These are phyloP conservation scores for Orthosia incerta DNA, from an alignment of 2,888 invertebrate genomes.

Conservation along the genomic window DNA sequence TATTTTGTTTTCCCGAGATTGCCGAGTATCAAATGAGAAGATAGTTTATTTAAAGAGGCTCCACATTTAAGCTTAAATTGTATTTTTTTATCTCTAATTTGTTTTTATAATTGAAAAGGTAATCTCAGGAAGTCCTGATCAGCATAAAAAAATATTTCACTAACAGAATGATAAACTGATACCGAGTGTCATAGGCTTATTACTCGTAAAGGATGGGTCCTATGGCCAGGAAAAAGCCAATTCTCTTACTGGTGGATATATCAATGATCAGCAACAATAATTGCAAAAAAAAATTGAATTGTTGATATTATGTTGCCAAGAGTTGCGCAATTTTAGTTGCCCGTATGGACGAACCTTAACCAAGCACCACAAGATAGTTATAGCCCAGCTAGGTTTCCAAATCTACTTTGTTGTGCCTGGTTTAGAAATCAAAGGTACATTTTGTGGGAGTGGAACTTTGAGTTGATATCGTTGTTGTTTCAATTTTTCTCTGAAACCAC, in stretches of 20 bases:
- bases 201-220: too few species aligned
- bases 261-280: not conserved
- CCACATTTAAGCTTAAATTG: too few species aligned
- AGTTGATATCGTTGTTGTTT: conserved; percentile 22
- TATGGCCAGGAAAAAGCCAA: too few species aligned
- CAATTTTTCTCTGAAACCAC: conserved; percentile 1
- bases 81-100: too few species aligned
- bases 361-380: conserved; percentile 52
- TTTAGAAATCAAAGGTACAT: conserved; percentile 50
- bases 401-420: conserved; percentile 36
- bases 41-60: too few species aligned
- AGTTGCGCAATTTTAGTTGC: conserved; percentile 16
- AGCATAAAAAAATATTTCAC: too few species aligned
- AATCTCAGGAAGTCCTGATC: too few species aligned
- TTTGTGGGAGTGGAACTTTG: conserved; percentile 17
- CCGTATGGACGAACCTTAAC: conserved; percentile 14
- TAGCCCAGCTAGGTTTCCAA: conserved; percentile 39
- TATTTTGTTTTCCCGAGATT: too few species aligned
- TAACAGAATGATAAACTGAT: too few species aligned
- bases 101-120: too few species aligned
- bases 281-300: not conserved
- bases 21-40: too few species aligned
- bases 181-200: too few species aligned
- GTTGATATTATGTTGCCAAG: not conserved
- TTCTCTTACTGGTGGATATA: not conserved